Conservation (phyloP, 2,113 vertebrate genomes). For the Aegotheles bennettii region DNA sequence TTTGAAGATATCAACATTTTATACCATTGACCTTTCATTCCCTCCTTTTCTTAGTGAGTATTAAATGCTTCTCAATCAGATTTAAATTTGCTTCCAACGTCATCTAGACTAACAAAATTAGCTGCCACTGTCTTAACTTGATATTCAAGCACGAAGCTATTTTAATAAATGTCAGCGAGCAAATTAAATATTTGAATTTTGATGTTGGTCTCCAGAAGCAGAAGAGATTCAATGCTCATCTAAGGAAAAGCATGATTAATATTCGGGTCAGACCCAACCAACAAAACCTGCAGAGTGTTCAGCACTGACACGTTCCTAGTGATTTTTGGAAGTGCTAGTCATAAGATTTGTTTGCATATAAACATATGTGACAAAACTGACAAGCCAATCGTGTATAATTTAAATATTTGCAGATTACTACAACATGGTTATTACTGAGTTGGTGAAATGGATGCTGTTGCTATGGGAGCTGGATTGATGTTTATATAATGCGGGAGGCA, state of each 20-base stretch:
- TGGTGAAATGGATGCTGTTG: background rate
- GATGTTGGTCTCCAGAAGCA: constrained; percentile 29
- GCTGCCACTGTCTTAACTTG: background rate
- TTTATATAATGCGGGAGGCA: background rate
- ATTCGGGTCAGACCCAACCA: constrained; percentile 24
- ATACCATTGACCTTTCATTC: constrained; percentile 1
- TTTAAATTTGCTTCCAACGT: constrained; percentile 13
- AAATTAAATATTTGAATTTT: constrained; percentile 65
- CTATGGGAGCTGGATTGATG: background rate
- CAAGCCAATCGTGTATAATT: background rate
- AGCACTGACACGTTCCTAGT: background rate
- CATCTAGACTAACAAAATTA: constrained; percentile 22
- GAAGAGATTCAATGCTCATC: background rate
- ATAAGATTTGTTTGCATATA: background rate
- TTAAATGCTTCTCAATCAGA: constrained; percentile 33
- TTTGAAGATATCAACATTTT: background rate
- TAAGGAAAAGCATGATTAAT: constrained; percentile 7
- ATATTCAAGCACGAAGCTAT: constrained; percentile 39
- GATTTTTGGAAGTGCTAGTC: background rate
- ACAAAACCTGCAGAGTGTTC: background rate
- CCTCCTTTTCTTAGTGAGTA: background rate
- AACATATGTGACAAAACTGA: constrained; percentile 24
- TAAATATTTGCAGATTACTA: constrained; percentile 14
- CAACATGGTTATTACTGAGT: background rate
- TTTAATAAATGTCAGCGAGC: constrained; percentile 62